Evolutionary conservation across 2,113 vertebrate genomes (phyloP), one percentile per base, ranked within the genome.

Genomic region (Barnardius zonarius): DNA sequence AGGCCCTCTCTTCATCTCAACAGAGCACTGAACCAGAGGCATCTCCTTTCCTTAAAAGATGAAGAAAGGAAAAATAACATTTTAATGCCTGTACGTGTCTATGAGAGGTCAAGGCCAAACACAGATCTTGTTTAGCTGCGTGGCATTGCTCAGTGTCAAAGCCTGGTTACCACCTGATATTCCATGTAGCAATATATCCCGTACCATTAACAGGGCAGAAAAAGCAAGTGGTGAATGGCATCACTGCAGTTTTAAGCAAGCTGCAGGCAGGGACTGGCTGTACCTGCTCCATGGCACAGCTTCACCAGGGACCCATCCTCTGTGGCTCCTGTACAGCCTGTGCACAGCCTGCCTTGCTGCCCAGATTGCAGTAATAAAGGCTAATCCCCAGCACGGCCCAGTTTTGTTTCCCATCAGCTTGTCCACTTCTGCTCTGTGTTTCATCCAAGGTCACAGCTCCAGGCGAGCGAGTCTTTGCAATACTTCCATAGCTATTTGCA

Each of bases 241-340:
- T 23, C n/a, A 4, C 33, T 33, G 18, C 2, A 2, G 30, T 33
- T 63, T 59, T 13, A 33, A 74, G 54, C 31, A 51, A 1, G 0
- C 11, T n/a, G 16, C 2, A 7, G 69, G 49, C 19, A 23, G 33
- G 9, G 54, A 41, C 28, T 1, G 0, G 22, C 43, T 27, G 13
- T 57, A 44, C 44, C 43, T 13, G 19, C 27, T 49, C 74, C 48
- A 24, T 0, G 2, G 10, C 70, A 52, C 2, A 3, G 24, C 41
- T 68, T 57, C 3, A 1, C 25, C 12, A 24, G 51, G 41, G 20
- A 37, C 17, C 3, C 2, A 1, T 28, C 81, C 61, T 27, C 39
- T 4, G 0, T 3, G 23, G 20, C 13, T 64, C 27, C n/a, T 19
- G 27, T 33, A 5, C n/a, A 2, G 3, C 35, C n/a, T 17, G 30